Evolutionary conservation across 2,113 vertebrate species (phyloP), one percentile per base, ranked within the genome.

Genomic region (Alces alces): DNA sequence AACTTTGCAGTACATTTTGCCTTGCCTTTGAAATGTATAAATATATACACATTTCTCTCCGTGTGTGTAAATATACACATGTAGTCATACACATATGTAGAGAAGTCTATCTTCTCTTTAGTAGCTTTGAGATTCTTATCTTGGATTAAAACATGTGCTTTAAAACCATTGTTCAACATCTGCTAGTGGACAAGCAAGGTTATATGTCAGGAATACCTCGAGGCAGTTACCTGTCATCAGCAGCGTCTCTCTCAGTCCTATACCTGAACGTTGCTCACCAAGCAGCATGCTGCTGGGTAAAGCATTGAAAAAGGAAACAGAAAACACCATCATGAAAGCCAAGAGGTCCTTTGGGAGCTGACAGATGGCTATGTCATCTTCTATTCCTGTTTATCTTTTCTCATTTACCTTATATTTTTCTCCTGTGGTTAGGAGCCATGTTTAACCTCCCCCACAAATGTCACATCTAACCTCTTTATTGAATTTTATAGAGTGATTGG

Each of bases 281-380:
- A 85, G 30, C 39, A 58, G 45, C 33, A 86, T n/a, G n/a, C 78
- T 86, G 28, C 61, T 95, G 43, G 57, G 15, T 8, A 79, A 91
- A 95, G 58, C 87, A 66, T 0, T 92, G 57, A 92, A 89, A 89
- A 96, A 89, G 80, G 52, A 93, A 96, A 73, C 47, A 87, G 54
- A 83, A 93, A 94, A 79, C 15, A 55, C 50, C 9, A 12, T 80
- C 57, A 15, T 23, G 39, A 64, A 97, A 97, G 83, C 79, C 83
- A 76, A 2, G 45, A 7, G 84, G 17, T 90, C 96, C 95, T 96
- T 36, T 95, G 87, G 97, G 96, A 98, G 52, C 39, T 90, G 92
- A 90, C 97, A 97, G 93, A 97, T 96, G 92, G 93, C 52, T 52
- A 12, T 83, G 79, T n/a, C 93, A 93, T 89, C 79, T 90, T 92